These are phyloP conservation scores for Lymantria monacha DNA, from an alignment of 2,888 invertebrate genomes.

Conservation along the genomic window DNA sequence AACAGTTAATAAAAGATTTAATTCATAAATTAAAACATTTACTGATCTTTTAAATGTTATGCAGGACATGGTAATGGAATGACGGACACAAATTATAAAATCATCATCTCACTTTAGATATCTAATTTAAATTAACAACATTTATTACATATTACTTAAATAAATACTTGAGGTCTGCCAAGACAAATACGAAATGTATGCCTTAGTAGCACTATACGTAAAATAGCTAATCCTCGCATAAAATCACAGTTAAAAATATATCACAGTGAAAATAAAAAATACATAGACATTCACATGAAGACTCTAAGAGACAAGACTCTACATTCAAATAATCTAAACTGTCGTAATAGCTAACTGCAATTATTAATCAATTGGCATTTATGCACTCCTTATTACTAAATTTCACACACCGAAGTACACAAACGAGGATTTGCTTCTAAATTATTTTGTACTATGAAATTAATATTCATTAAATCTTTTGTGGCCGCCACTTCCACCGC, in stretches of 20 bases:
- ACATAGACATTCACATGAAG: constrained; percentile 38
- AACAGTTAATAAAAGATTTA: no score
- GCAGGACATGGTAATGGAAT: constrained; percentile 44
- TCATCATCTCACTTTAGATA: not conserved
- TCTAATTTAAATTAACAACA: no score
- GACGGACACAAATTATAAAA: constrained; percentile 32
- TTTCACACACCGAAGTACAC: constrained; percentile 56
- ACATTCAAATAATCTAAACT: constrained; percentile 43
- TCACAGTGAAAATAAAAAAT: constrained; percentile 73
- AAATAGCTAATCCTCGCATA: constrained; percentile 62
- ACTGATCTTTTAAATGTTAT: constrained; percentile 39
- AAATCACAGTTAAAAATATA: constrained; percentile 67
- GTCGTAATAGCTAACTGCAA: constrained; percentile 47
- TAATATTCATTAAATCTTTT: constrained; percentile 74
- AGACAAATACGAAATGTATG: constrained; percentile 30
- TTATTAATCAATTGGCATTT: constrained; percentile 47
- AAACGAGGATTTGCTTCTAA: constrained; percentile 67
- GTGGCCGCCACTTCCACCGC: constrained; percentile 55
- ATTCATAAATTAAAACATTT: constrained; percentile 18
- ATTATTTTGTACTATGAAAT: constrained; percentile 40
- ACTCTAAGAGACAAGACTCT: constrained; percentile 27
- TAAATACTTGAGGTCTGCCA: constrained; percentile 30
- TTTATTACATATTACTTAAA: constrained; percentile 31
- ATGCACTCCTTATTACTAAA: constrained; percentile 40
- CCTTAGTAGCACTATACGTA: constrained; percentile 25